Conservation (phyloP, 2,888 invertebrate genomes). For the Eupeodes latifasciatus region DNA sequence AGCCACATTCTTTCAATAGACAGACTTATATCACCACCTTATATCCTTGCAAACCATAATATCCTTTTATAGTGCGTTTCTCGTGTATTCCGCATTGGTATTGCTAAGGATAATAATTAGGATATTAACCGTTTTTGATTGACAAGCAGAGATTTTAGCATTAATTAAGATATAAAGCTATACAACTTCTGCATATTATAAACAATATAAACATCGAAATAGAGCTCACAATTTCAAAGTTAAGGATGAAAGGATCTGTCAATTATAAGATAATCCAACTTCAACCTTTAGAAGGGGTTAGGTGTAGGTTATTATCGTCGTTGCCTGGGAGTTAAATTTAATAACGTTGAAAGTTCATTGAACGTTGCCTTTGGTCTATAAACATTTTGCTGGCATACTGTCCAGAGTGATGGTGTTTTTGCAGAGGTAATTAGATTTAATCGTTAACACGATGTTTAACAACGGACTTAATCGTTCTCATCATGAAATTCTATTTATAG, state of each 20-base stretch:
- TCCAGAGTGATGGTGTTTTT: constrained; percentile 5
- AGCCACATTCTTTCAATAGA: no score
- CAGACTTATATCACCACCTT: no score
- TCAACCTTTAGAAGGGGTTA: no score
- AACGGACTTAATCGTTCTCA: not conserved
- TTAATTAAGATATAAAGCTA: not conserved
- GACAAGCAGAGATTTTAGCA: not conserved
- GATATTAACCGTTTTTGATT: constrained; percentile 7
- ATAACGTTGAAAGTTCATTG: constrained; percentile 4
- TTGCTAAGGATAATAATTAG: constrained; percentile 11
- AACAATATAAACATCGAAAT: not conserved
- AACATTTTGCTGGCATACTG: not conserved
- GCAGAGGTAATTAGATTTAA: constrained; percentile 1
- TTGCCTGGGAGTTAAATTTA: not conserved
- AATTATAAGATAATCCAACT: constrained; percentile 14
- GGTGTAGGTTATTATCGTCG: not conserved
- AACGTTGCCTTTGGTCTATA: not conserved
- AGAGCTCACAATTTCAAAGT: not conserved
- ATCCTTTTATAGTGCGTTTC: no score
- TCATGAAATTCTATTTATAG: not conserved
- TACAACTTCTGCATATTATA: not conserved
- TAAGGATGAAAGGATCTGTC: constrained; percentile 24
- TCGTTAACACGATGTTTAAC: not conserved
- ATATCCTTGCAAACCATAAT: no score
- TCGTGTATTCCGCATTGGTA: not conserved